Evolutionary conservation across 2,113 vertebrate genomes (phyloP), one percentile per base, ranked within the genome.

Genomic region (Lamprologus speciosus): DNA sequence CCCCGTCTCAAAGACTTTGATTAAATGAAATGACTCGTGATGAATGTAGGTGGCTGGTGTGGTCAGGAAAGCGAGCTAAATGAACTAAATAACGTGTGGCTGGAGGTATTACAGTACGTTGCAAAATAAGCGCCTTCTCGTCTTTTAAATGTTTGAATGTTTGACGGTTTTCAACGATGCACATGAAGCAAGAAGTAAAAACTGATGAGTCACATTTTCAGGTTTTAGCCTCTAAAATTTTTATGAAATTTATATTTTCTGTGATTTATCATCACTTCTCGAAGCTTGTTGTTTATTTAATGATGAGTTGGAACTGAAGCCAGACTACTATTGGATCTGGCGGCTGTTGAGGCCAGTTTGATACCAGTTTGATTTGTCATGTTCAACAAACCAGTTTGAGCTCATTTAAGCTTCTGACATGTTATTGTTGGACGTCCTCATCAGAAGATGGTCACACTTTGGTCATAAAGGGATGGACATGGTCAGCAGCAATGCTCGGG

Each of bases 81-180:
- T 70, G 65, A 42, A 14, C 7, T 26, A 26, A 0, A 3, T 42
- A 70, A 42, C 8, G 2, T 23, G 37, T 2, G 13, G 37, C 65
- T 45, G n/a, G n/a, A 42, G 8, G 8, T 4, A 14, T 31, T 68
- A 16, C 35, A 4, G 37, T 42, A 14, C 0, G 21, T 37, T 40
- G n/a, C 37, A 0, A 40, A 70, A 68, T 42, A 70, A 23, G 65
- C 8, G 0, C n/a, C 3, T 0, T 0, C 19, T 37, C 0, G 4
- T 21, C 7, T 57, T 40, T 68, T 37, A 37, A 8, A 8, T 68
- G n/a, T 42, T 42, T 65, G 17, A 35, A 9, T 73, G 8, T 0
- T 45, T 26, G 40, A 70, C 0, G 1, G 65, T 70, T 42, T 42
- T 42, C 11, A 42, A 23, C 9, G 2, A 45, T 31, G 4, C 2